Evolutionary conservation across 2,797 vertebrate genomes (phyloP).

Genomic region (Dicrostonyx torquatus): DNA sequence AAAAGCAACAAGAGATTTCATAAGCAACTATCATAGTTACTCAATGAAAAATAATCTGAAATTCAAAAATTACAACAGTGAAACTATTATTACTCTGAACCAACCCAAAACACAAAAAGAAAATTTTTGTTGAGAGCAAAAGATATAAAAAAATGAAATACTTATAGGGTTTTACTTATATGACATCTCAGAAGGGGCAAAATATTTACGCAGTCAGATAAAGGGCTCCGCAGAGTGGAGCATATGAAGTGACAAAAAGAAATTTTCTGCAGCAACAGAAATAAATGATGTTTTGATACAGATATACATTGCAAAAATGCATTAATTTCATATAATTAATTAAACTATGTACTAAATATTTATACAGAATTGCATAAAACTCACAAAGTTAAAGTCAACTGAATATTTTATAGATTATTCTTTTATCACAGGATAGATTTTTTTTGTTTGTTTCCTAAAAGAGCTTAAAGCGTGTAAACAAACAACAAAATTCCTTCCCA

Average conservation of each 20-base stretch:
- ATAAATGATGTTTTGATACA: not conserved
- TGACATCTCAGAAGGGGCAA: not conserved
- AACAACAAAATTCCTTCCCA: not conserved
- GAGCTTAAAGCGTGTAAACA: not conserved
- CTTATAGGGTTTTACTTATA: not conserved
- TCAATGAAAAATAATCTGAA: not conserved
- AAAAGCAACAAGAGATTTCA: not conserved
- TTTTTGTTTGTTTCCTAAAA: not conserved
- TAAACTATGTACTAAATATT: not conserved
- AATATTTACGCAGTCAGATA: not conserved
- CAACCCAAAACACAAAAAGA: not conserved
- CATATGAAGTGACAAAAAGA: not conserved
- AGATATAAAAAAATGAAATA: not conserved
- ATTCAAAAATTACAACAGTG: not conserved
- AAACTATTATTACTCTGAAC: not conserved
- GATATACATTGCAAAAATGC: not conserved
- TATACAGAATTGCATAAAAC: not conserved
- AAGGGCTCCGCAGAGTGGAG: rapidly evolving
- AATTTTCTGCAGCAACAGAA: not conserved
- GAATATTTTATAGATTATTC: not conserved
- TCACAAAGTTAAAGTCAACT: not conserved
- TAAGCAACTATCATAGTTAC: not conserved
- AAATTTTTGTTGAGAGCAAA: not conserved
- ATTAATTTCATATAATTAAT: not conserved
- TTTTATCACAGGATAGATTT: not conserved